Percentiles rank a stretch among this genome's conserved stretches.
Evolutionary conservation across 2,113 vertebrate species (phyloP).

Genomic region (Daboia siamensis): DNA sequence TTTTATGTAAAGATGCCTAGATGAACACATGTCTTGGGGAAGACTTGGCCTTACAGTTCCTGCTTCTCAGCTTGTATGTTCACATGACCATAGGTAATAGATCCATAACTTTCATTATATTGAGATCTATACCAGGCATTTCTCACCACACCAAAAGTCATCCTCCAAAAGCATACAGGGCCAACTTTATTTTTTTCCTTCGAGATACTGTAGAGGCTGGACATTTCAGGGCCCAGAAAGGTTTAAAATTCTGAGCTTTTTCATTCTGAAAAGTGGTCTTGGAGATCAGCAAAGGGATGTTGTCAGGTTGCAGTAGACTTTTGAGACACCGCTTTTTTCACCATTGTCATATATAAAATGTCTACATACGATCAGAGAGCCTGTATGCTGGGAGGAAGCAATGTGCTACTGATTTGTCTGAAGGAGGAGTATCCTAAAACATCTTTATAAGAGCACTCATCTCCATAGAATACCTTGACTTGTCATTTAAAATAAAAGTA

Average conservation of each 20-base stretch:
- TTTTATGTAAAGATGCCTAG: neutral
- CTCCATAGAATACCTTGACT: neutral
- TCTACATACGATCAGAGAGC: neutral
- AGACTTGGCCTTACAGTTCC: neutral
- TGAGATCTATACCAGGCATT: neutral
- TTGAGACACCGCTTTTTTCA: neutral
- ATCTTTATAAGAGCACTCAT: neutral
- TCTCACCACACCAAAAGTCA: neutral
- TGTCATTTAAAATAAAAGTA: neutral
- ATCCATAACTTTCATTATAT: neutral
- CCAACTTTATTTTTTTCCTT: neutral
- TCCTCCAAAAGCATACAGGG: neutral
- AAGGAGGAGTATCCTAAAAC: neutral
- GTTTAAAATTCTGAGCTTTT: neutral
- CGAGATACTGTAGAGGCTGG: neutral
- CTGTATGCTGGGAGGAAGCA: neutral
- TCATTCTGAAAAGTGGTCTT: neutral
- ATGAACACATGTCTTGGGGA: neutral
- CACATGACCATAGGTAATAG: neutral
- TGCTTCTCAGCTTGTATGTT: neutral
- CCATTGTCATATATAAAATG: neutral
- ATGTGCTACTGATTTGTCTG: neutral
- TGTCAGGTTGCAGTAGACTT: neutral
- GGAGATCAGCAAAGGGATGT: neutral
- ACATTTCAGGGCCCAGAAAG: neutral